These are phyloP conservation scores for Ibycter americanus DNA, from an alignment of 2,797 vertebrate species.

Conservation along the genomic window DNA sequence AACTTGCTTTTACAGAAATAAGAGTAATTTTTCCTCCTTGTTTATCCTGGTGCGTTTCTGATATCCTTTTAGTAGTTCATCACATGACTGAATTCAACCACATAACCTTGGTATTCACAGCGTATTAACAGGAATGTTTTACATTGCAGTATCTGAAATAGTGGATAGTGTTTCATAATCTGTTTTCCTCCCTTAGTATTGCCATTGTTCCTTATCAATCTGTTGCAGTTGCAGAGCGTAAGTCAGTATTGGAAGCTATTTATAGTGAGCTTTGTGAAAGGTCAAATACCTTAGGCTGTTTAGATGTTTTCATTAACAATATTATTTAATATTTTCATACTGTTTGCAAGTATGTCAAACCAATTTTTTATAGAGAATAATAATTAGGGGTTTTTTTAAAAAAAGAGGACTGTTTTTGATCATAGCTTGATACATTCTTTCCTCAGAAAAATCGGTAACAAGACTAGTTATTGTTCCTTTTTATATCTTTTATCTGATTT, in stretches of 20 bases:
- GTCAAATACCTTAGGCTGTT: slow-evolving; percentile 50
- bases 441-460: neutral
- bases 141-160: neutral
- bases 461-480: neutral
- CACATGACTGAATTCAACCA: neutral
- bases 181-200: neutral
- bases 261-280: slow-evolving; percentile 63
- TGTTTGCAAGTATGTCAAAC: neutral
- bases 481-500: neutral
- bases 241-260: slow-evolving; percentile 37
- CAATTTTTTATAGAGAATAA: neutral
- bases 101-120: neutral
- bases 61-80: neutral
- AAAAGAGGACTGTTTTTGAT: neutral
- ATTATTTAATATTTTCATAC: slow-evolving; percentile 29
- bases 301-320: slow-evolving; percentile 52
- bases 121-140: neutral
- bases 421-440: neutral
- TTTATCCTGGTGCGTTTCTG: neutral
- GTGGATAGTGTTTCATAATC: slow-evolving; percentile 13
- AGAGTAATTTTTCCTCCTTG: neutral
- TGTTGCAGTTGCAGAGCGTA: slow-evolving; percentile 50
- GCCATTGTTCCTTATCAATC: slow-evolving; percentile 61
- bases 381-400: neutral
- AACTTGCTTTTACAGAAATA: neutral